Conservation (phyloP, 2,113 vertebrate species). For the Mionectes macconnelli region DNA sequence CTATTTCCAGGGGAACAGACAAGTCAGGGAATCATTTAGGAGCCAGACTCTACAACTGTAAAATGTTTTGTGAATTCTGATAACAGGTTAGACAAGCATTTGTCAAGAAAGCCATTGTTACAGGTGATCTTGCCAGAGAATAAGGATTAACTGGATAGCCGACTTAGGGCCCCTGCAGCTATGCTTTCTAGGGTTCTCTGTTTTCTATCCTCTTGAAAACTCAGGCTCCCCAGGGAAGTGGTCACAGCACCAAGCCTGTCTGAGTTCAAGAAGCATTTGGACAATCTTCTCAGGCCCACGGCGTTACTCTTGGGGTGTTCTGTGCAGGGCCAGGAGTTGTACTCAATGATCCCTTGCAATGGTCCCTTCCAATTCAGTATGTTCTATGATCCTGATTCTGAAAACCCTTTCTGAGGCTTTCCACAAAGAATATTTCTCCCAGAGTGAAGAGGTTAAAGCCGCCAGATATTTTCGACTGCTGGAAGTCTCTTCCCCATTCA, state of each 20-base stretch:
- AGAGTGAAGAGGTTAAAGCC: background rate
- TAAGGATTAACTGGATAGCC: background rate
- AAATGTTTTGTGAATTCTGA: background rate
- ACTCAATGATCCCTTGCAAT: background rate
- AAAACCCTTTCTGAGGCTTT: background rate
- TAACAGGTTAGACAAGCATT: background rate
- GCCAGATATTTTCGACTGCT: background rate
- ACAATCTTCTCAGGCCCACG: background rate
- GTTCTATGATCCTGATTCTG: background rate
- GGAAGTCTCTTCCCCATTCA: background rate
- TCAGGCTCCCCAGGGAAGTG: background rate
- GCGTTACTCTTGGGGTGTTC: background rate
- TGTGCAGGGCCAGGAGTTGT: background rate
- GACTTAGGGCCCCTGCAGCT: background rate
- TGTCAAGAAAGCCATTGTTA: background rate
- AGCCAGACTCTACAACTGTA: background rate
- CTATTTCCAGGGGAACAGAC: background rate
- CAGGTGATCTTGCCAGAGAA: background rate
- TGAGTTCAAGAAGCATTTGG: background rate
- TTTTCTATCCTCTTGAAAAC: background rate
- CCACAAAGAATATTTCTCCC: background rate
- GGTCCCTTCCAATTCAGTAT: background rate
- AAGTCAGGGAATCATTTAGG: background rate
- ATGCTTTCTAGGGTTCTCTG: background rate
- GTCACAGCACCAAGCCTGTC: background rate